phyloP scores from a whole-genome alignment of 2,797 vertebrate species.

The Lepilemur ruficaudatus region DNA sequence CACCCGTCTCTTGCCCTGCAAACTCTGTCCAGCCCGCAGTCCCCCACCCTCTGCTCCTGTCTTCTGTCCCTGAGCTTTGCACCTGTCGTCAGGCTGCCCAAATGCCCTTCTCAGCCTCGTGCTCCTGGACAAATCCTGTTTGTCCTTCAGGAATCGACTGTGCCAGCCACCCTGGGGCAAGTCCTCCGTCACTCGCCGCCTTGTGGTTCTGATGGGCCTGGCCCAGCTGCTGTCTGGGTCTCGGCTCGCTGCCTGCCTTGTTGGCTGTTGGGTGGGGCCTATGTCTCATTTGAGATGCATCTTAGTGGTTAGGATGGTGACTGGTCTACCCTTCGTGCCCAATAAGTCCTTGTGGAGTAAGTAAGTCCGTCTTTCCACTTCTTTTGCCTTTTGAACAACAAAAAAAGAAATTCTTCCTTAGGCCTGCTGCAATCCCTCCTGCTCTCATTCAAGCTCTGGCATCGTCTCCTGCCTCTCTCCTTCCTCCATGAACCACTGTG shows the following conservation, averaged over 20 bases:
- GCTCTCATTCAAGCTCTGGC: neutral
- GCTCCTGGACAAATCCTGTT: neutral
- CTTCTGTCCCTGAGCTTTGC: neutral
- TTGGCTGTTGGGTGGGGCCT: neutral
- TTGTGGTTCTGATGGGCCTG: neutral
- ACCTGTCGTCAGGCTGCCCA: neutral
- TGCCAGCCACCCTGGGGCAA: neutral
- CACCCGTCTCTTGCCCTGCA: neutral
- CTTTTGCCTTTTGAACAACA: neutral
- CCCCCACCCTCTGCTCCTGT: neutral
- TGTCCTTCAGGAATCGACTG: neutral
- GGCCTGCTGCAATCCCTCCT: neutral
- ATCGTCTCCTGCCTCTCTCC: neutral
- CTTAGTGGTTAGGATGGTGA: neutral
- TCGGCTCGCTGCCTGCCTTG: neutral
- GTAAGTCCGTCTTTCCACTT: neutral
- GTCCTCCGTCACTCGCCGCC: neutral
- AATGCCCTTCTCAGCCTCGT: neutral
- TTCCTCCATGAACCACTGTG: neutral
- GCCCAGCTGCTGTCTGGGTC: neutral
- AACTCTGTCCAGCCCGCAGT: neutral
- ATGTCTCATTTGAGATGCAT: neutral
- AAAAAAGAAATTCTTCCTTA: neutral
- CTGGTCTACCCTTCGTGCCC: rapidly evolving
- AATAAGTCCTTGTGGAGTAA: neutral